Evolutionary conservation across 2,888 invertebrate species (phyloP), one percentile per base, ranked within the genome.

Genomic region (Argyra leucocephala): DNA sequence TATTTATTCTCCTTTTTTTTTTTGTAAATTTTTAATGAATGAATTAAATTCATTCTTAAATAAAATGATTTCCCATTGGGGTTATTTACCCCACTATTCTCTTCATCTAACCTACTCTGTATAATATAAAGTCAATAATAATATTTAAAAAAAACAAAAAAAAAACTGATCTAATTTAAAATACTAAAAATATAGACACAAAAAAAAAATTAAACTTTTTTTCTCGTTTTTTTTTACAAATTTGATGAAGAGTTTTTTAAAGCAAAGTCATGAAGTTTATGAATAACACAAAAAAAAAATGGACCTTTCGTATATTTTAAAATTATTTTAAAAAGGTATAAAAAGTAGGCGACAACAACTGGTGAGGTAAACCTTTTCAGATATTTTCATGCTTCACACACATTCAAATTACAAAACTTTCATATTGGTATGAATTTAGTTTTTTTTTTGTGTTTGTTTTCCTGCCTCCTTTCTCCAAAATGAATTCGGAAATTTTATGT

Each of bases 311-410:
- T 48, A 48, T 48, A 18, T 48, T 48, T 15, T 48, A 1, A 48
- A 48, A 48, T 12, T 18, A 48, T 18, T 18, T 10, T 10, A 48
- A 48, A 9, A 48, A 48, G 48, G 48, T 48, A 48, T 48, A n/a
- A 48, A 48, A 48, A 48, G 48, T 48, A 18, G 48, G 48, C 48
- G 48, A 48, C 15, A 48, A 48, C 48, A 48, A 48, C 48, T 48
- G 48, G 48, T 48, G n/a, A 48, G 48, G 18, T 48, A 48, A 48
- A 48, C 48, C 48, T 48, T 48, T 48, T 48, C 18, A 15, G 18
- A 48, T 48, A n/a, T 48, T 48, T 48, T 48, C 48, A 48, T 48
- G 48, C 48, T 48, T 48, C 48, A 48, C 48, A 18, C 48, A 48
- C 48, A 18, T 48, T 18, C 48, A 48, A 48, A 48, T 48, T 18